These are phyloP conservation scores for Alosa alosa DNA, from an alignment of 2,113 vertebrate species.

Conservation along the genomic window DNA sequence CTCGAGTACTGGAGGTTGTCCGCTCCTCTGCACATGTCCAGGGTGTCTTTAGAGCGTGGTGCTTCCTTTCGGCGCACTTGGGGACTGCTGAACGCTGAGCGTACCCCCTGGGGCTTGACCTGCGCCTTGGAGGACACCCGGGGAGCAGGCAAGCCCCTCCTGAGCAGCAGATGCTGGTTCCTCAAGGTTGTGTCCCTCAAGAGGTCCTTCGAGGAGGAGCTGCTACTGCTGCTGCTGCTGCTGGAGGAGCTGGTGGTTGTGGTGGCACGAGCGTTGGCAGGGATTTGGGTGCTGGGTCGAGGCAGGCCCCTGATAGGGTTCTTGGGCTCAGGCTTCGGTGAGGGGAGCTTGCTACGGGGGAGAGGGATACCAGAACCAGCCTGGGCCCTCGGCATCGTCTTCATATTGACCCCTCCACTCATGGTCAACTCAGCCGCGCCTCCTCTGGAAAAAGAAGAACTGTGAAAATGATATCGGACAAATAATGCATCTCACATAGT, in stretches of 20 bases:
- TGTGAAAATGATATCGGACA: background rate
- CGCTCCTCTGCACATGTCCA: conserved; percentile 45
- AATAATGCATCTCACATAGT: background rate
- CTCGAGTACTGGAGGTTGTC: conserved; percentile 25
- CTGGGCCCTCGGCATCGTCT: conserved; percentile 54
- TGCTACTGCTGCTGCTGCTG: background rate
- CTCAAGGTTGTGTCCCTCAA: conserved; percentile 52
- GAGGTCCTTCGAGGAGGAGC: conserved; percentile 45
- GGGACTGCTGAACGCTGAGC: conserved; percentile 68
- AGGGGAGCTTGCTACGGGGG: conserved; percentile 59
- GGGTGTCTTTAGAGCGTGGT: conserved; percentile 58
- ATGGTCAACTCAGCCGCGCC: conserved; percentile 53
- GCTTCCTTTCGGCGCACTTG: conserved; percentile 49
- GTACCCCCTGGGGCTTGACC: conserved; percentile 43
- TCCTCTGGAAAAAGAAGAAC: conserved; percentile 14
- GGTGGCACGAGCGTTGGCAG: conserved; percentile 49
- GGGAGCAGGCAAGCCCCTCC: conserved; percentile 44
- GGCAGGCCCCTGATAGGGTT: conserved; percentile 46
- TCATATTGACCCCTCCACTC: conserved; percentile 70
- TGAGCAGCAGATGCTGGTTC: conserved; percentile 57
- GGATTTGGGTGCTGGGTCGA: conserved; percentile 47
- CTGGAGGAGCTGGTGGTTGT: conserved; percentile 11
- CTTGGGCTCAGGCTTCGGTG: conserved; percentile 61
- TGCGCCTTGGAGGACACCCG: conserved; percentile 21
- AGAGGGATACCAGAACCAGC: conserved; percentile 67